phyloP scores from a whole-genome alignment of 2,113 vertebrate species.

The Bubo bubo region DNA sequence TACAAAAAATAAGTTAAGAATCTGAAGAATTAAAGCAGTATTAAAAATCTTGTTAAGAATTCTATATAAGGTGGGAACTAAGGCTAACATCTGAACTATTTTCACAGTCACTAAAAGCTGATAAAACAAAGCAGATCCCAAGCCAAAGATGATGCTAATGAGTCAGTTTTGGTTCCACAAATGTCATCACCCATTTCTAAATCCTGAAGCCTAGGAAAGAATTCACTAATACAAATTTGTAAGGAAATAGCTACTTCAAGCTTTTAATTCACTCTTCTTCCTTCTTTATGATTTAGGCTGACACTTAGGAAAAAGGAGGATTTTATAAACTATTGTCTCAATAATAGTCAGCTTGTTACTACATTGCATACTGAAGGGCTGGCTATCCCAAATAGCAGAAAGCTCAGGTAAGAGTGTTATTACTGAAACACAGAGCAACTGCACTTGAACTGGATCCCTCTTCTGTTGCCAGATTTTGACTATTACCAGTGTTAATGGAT shows the following conservation, averaged over 20 bases:
- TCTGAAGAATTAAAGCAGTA: not conserved
- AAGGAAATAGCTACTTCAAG: not conserved
- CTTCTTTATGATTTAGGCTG: not conserved
- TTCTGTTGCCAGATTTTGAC: not conserved
- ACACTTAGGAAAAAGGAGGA: not conserved
- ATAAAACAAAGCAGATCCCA: not conserved
- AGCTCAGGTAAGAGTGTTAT: not conserved
- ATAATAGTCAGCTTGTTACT: not conserved
- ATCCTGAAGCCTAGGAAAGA: not conserved
- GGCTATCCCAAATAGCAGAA: not conserved
- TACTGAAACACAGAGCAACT: not conserved
- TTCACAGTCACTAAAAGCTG: not conserved
- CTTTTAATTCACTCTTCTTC: not conserved
- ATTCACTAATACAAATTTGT: not conserved
- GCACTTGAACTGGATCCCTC: not conserved
- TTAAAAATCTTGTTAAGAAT: not conserved
- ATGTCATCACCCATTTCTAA: not conserved
- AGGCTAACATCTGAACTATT: not conserved
- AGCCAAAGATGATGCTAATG: not conserved
- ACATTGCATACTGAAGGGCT: not conserved
- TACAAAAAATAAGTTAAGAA: not conserved
- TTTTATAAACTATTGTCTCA: not conserved
- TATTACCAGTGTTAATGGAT: not conserved
- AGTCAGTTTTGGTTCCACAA: not conserved
- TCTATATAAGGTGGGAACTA: not conserved